Base-by-base conservation (phyloP, 2,888 invertebrate genomes). In the Troides oblongomaculatus region DNA sequence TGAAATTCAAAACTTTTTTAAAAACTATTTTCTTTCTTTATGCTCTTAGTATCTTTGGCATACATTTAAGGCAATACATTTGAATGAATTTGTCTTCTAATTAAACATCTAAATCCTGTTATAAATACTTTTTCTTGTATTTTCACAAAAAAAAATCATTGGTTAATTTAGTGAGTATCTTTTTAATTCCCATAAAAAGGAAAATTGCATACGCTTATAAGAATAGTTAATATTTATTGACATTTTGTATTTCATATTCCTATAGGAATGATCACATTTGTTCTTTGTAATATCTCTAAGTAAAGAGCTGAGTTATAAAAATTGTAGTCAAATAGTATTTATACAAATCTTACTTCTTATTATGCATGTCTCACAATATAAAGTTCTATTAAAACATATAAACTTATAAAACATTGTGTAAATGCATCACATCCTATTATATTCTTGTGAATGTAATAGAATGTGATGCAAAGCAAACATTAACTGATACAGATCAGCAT, bases 1-100 rank as follows among this genome's bases (percentile, higher is more conserved):
- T 86, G 58, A n/a, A 62, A 84, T 84, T 85, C 81, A 80, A 62
- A 62, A 67, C 30, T 43, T 50, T 58, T 58, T 30, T 30, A 30
- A 30, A 30, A 30, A 30, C 21, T 57, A 8, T n/a, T n/a, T 21
- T 53, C 12, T 7, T 21, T 2, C 7, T 21, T 57, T 6, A 7
- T 1, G n/a, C 57, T 23, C 6, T 8, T 10, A 57, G 14, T 50
- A 57, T 57, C 5, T 10, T 57, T 57, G n/a, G 21, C 6, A 5
- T 57, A 57, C 21, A 8, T 57, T 21, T 21, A 57, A 18, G 18
- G 18, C 2, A 17, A 50, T 4, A 50, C 14, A 5, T 50, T 50
- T 50, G 3, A 50, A 50, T 50, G 17, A 5, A 50, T 50, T 14
- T 17, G 18, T 5, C 5, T 17, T 18, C 12, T 17, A 17, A 50